These are phyloP conservation scores for Ochotona curzoniae DNA, from an alignment of 2,113 vertebrate species.

Conservation along the genomic window DNA sequence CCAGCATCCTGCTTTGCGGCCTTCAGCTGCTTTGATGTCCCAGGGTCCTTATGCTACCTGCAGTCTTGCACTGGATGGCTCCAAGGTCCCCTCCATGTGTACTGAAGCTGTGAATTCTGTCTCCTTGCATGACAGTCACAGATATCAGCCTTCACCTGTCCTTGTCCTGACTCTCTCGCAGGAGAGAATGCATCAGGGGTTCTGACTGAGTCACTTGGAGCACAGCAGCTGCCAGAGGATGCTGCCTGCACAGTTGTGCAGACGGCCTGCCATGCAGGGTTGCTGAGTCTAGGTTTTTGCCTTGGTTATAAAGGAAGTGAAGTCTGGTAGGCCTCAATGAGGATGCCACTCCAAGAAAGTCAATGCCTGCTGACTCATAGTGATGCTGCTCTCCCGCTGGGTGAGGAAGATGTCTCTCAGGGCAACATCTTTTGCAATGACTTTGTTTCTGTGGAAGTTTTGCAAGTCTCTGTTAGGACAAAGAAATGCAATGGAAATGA, in stretches of 20 bases:
- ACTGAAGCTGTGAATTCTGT: neutral
- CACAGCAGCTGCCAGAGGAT: neutral
- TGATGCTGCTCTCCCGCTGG: neutral
- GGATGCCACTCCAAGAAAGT: neutral
- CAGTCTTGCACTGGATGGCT: neutral
- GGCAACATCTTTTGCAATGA: neutral
- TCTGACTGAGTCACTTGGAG: conserved; percentile 25
- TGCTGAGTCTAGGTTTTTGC: neutral
- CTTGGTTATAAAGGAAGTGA: conserved; percentile 23
- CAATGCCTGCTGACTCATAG: accelerated
- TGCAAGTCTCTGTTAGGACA: neutral
- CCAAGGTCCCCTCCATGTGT: neutral
- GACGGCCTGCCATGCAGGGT: neutral
- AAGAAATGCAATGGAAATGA: conserved; percentile 9
- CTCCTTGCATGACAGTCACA: neutral
- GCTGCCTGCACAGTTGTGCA: neutral
- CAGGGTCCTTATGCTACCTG: neutral
- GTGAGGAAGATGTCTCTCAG: neutral
- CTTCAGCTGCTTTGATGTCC: neutral
- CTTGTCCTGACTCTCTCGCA: neutral
- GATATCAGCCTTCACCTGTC: neutral
- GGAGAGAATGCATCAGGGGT: neutral
- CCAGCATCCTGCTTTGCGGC: neutral
- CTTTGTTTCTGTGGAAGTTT: neutral
- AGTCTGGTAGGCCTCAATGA: neutral